Conservation (phyloP, 2,888 invertebrate species). For the Meliscaeva auricollis region DNA sequence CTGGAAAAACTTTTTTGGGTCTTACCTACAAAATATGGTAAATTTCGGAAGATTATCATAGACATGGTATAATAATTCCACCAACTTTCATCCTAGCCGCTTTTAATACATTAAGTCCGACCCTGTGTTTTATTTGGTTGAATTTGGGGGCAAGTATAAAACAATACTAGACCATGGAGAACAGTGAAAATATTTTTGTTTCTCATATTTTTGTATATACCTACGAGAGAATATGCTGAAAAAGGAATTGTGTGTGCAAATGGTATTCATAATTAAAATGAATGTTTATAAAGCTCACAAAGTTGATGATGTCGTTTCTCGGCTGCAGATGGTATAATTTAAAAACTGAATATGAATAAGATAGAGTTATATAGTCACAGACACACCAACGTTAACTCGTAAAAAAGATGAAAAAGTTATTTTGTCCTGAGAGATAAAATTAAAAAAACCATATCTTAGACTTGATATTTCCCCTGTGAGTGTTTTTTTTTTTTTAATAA, state of each 20-base stretch:
- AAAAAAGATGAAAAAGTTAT: no score
- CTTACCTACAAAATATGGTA: no score
- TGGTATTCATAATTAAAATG: constrained; percentile 65
- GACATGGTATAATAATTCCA: no score
- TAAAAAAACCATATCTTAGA: no score
- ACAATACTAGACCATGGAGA: constrained; percentile 1
- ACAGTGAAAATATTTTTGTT: constrained; percentile 4
- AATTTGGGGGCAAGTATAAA: not conserved
- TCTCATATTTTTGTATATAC: constrained; percentile 1
- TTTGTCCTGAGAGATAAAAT: no score
- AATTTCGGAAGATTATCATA: no score
- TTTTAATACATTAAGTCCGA: not conserved
- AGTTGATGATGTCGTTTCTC: not conserved
- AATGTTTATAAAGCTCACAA: constrained; percentile 21
- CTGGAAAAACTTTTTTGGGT: no score
- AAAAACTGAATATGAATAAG: not conserved
- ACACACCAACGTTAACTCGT: no score
- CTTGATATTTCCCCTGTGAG: no score
- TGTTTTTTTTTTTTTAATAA: no score
- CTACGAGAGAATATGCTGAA: constrained; percentile 10
- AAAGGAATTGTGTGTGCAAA: constrained; percentile 56
- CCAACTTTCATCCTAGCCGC: no score
- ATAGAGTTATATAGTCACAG: not conserved
- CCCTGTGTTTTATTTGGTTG: not conserved
- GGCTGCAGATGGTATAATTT: not conserved